Evolutionary conservation across 35 echinoderm and acorn worm species (phyloP), one percentile per base, ranked within the genome.

Genomic region (Stichopus chloronotus): DNA sequence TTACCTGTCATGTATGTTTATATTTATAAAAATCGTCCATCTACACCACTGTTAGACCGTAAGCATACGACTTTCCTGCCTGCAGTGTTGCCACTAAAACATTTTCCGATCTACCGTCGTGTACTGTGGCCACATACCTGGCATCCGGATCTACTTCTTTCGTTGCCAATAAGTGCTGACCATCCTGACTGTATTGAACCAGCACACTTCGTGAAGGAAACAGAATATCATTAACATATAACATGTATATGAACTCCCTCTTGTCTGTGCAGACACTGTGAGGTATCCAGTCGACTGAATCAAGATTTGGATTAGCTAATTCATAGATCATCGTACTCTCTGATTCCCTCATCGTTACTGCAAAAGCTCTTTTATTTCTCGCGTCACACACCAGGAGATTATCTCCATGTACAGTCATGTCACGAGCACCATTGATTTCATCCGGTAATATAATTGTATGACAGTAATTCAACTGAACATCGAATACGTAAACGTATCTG

Each of bases 321-420:
- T 83, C 80, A 83, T 83, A 55, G n/a, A 83, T 83, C 20, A 83
- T 9, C 52, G 53, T 55, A 52, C 53, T 56, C 17, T 83, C 52
- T 19, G 55, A 16, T 83, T n/a, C 80, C 8, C 17, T 14, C 25
- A 54, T 83, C 43, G 11, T 83, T 5, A 83, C 52, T 83, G 55
- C 4, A 55, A 55, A 83, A 19, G 80, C 80, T 56, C 52, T 55
- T 14, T 72, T 72, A 25, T 55, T n/a, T 55, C 25, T 53, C 14
- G 16, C 9, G 20, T 55, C 80, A 83, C 80, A 83, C 5, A 83
- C 80, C 52, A 83, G 80, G 6, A 83, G 53, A 55, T 55, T 54
- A 83, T 14, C 25, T 83, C 80, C 25, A 83, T 55, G 11, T 53
- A 83, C 52, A 83, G 80, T 55, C n/a, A 83, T 83, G 20, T 83